A percentile compares a stretch with the other conserved stretches of the same genome.
Conservation (phyloP, 2,888 invertebrate genomes). For the Lydus trimaculatus region DNA sequence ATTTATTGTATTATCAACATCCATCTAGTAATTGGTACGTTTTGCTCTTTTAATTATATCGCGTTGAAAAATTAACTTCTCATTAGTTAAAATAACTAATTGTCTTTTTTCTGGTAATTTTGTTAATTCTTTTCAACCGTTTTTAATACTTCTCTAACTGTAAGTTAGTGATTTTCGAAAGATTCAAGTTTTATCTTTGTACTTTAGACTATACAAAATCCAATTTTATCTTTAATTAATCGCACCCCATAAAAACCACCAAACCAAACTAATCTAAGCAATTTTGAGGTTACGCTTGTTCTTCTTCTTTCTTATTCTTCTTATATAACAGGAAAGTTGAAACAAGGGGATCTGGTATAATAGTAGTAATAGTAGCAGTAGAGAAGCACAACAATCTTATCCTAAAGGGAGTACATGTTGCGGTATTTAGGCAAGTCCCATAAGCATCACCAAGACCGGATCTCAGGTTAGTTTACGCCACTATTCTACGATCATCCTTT, state of each 20-base stretch:
- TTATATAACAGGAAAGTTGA: neutral
- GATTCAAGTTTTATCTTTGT: conserved; percentile 27
- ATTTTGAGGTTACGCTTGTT: conserved; percentile 16
- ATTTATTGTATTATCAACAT: neutral
- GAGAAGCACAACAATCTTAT: conserved; percentile 33
- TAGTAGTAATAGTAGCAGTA: conserved; percentile 2
- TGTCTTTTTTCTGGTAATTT: conserved; percentile 13
- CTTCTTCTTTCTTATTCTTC: conserved; percentile 8
- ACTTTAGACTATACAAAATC: conserved; percentile 25
- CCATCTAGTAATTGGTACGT: neutral
- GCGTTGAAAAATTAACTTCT: neutral
- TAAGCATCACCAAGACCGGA: conserved; percentile 42
- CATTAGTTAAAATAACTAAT: neutral
- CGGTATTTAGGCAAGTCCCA: conserved; percentile 49
- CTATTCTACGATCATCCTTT: conserved; percentile 39
- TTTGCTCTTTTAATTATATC: neutral
- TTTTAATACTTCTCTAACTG: neutral
- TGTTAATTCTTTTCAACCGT: conserved; percentile 7
- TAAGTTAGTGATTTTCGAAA: conserved; percentile 10
- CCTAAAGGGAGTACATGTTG: conserved; percentile 44
- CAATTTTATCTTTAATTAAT: conserved; percentile 40
- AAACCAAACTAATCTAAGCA: conserved; percentile 32
- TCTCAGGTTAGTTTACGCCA: conserved; percentile 37
- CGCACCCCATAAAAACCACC: conserved; percentile 40
- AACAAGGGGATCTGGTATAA: neutral